A percentile compares a stretch with the other conserved stretches of the same genome.
Evolutionary conservation across 1,140 invertebrate species (phyloP).

Genomic region (Eulimnadia texana): DNA sequence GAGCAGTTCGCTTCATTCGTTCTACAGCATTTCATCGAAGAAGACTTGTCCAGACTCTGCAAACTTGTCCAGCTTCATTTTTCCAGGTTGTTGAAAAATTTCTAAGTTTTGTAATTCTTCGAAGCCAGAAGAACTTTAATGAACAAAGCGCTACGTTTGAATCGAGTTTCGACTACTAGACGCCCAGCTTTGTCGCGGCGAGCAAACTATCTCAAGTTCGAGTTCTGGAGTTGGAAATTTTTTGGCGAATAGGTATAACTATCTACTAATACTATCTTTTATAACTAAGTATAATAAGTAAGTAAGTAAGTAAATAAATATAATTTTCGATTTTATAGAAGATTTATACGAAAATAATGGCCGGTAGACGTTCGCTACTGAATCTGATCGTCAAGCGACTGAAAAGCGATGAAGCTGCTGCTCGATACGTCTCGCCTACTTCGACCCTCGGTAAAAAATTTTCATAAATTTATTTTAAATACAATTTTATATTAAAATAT

Average conservation of each 20-base stretch:
- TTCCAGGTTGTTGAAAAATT: no score
- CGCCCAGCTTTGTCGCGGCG: neutral
- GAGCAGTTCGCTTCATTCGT: no score
- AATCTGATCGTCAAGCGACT: neutral
- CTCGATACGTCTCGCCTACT: conserved; percentile 12
- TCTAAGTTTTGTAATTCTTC: no score
- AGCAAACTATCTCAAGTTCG: neutral
- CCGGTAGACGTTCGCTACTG: neutral
- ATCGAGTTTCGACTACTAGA: neutral
- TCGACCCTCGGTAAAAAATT: conserved; percentile 4
- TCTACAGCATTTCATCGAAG: no score
- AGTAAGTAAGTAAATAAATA: neutral
- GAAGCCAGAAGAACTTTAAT: neutral
- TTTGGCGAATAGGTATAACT: neutral
- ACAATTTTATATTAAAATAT: neutral
- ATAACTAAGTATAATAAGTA: neutral
- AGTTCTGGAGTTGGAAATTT: neutral
- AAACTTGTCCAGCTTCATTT: no score
- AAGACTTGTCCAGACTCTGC: no score
- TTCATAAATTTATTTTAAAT: neutral
- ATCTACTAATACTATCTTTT: neutral
- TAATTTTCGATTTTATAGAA: neutral
- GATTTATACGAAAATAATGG: neutral
- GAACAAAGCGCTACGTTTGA: neutral
- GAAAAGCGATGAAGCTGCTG: conserved; percentile 1